Percentiles rank a stretch among this genome's conserved stretches.
phyloP scores from a whole-genome alignment of 2,113 vertebrate species.

The Myiozetetes cayanensis region DNA sequence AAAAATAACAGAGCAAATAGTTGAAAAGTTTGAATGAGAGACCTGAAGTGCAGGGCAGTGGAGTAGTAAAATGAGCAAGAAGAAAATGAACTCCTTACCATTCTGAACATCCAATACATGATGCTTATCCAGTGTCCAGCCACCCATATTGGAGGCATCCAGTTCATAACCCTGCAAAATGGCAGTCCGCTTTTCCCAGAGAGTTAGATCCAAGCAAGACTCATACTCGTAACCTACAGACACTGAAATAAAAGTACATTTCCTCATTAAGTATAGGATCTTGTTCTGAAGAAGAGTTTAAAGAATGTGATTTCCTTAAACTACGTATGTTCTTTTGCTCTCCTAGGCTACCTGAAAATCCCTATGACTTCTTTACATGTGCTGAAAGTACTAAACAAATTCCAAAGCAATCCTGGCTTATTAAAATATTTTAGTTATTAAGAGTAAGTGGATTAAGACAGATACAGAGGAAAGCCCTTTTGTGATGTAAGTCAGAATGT shows the following conservation, averaged over 20 bases:
- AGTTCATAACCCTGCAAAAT: constrained; percentile 92
- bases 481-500: neutral
- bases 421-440: neutral
- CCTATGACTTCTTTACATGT: neutral
- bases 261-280: neutral
- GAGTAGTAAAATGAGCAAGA: neutral
- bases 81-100: constrained; percentile 74
- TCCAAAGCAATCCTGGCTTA: neutral
- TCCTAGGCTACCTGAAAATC: neutral
- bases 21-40: neutral
- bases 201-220: constrained; percentile 91
- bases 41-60: neutral
- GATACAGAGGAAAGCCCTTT: neutral
- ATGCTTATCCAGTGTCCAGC: constrained; percentile 95
- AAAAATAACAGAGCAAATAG: neutral
- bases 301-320: neutral
- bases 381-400: neutral
- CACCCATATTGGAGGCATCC: constrained; percentile 94
- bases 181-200: constrained; percentile 95
- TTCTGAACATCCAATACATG: constrained; percentile 93
- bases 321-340: neutral
- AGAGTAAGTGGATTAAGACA: neutral
- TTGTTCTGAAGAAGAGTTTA: neutral
- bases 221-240: constrained; percentile 98
- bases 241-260: constrained; percentile 77